Evolutionary conservation across 2,888 invertebrate genomes (phyloP).

Genomic region (Ophioninae sp.): DNA sequence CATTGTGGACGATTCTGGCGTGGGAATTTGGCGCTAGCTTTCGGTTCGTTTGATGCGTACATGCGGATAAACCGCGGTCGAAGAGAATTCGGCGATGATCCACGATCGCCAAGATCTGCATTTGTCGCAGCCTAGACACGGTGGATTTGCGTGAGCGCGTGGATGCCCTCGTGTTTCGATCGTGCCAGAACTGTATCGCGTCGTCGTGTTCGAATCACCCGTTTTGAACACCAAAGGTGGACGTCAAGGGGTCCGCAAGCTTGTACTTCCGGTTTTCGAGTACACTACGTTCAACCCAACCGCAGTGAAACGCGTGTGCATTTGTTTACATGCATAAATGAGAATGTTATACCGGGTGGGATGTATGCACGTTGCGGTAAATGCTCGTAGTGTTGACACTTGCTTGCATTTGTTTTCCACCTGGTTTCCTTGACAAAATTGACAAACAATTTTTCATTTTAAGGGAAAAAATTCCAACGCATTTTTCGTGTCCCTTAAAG

Average conservation of each 20-base stretch:
- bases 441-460: too few species aligned
- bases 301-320: neutral
- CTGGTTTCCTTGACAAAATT: too few species aligned
- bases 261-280: conserved; percentile 36
- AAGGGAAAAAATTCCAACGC: too few species aligned
- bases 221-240: conserved; percentile 48
- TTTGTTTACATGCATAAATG: neutral
- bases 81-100: conserved; percentile 37
- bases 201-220: conserved; percentile 50
- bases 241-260: conserved; percentile 15
- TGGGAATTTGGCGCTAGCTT: conserved; percentile 21
- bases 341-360: too few species aligned
- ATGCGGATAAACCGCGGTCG: conserved; percentile 10
- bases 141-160: neutral
- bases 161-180: conserved; percentile 39
- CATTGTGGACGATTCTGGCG: neutral
- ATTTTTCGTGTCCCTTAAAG: too few species aligned
- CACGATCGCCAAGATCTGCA: conserved; percentile 43
- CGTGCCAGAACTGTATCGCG: conserved; percentile 23
- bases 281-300: conserved; percentile 34
- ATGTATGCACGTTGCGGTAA: too few species aligned
- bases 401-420: too few species aligned
- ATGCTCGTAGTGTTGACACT: too few species aligned
- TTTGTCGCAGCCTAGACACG: conserved; percentile 34
- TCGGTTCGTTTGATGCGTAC: conserved; percentile 8